Base-by-base conservation (phyloP, 2,113 vertebrate genomes). In the Nothoprocta perdicaria region DNA sequence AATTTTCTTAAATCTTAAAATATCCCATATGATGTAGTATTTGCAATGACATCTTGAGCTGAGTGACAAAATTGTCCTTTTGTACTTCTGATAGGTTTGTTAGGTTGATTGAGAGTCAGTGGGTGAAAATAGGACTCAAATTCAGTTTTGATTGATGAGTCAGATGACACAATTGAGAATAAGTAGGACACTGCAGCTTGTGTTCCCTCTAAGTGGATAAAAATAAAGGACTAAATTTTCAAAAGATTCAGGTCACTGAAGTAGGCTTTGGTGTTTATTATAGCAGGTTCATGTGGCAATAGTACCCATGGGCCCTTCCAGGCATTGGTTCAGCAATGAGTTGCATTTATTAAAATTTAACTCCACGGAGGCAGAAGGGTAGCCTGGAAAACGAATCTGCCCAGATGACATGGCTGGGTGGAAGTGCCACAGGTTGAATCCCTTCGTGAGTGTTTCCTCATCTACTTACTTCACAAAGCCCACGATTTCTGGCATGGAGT, bases 171-270 rank as follows among this genome's bases (percentile, higher is more conserved):
- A 43, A 73, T 69, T 91, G 79, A 92, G 63, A 88, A 88, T 90
- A 96, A 96, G 83, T 96, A 96, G 96, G 96, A 84, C 95, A 80
- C 50, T 74, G 83, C 86, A 67, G 83, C 86, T 82, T 93, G 55
- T 90, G 43, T 68, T 92, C 88, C 46, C 50, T 95, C 48, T 48
- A 89, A 86, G 61, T 79, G 33, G 95, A 91, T 93, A 94, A 96
- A 96, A 96, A 94, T 96, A 95, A 95, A 96, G 73, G 69, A 94
- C 91, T 95, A 93, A 75, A 94, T 96, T 96, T 95, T 92, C 85
- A 88, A 87, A 94, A 91, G 66, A 95, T 94, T 93, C 69, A 90
- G 92, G 95, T 92, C 94, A 93, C 85, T 62, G 57, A 95, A 93
- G 84, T 88, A 91, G 91, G 84, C 85, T 96, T 94, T 89, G 92